phyloP scores from a whole-genome alignment of 2,113 vertebrate species.

The Peucedramus taeniatus region DNA sequence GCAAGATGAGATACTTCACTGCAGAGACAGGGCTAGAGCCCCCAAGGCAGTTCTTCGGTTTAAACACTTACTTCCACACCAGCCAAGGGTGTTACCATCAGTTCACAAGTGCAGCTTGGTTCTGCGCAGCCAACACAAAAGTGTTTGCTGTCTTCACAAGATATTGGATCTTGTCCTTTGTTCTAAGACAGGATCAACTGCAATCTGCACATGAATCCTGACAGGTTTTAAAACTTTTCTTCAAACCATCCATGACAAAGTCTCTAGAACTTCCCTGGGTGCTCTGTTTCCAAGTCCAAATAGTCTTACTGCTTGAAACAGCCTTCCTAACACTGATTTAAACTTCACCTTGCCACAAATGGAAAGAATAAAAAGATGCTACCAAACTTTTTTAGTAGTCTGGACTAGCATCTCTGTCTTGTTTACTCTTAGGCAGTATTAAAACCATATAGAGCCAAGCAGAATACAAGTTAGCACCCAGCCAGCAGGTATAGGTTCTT shows the following conservation, averaged over 20 bases:
- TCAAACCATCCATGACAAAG: background rate
- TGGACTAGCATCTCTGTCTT: background rate
- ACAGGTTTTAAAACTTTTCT: background rate
- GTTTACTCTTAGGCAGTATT: background rate
- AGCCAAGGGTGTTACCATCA: background rate
- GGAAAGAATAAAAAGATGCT: background rate
- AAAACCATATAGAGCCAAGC: background rate
- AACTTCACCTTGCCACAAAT: background rate
- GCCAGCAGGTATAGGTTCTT: background rate
- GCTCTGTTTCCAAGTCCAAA: background rate
- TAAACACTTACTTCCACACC: background rate
- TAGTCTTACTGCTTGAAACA: background rate
- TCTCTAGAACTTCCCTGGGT: background rate
- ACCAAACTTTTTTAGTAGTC: background rate
- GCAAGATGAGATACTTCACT: background rate
- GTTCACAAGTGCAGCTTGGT: background rate
- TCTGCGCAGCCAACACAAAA: background rate
- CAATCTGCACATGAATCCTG: background rate
- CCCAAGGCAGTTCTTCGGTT: background rate
- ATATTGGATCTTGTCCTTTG: background rate
- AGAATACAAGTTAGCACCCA: background rate
- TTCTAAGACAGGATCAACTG: background rate
- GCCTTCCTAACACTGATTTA: background rate
- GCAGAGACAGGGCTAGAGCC: background rate
- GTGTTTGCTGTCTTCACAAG: background rate